Base-by-base conservation (phyloP, 1,140 invertebrate genomes). In the Ridgeia piscesae region DNA sequence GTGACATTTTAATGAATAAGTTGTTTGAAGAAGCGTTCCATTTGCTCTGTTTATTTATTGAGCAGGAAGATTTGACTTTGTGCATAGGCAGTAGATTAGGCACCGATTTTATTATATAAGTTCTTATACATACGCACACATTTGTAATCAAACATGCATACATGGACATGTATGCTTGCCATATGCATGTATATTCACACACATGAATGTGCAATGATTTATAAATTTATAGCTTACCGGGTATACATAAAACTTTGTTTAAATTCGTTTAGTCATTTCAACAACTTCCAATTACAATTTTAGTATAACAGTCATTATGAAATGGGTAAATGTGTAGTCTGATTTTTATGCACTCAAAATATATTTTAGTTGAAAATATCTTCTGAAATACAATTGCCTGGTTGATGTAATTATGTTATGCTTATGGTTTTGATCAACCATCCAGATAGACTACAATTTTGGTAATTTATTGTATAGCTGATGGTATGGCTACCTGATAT, bases 1-100 rank as follows among this genome's bases (percentile, higher is more conserved):
- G 58, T 77, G 58, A 77, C 58, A 77, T 77, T 77, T 77, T 77
- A 77, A 77, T 77, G 58, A 77, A 77, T 21, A 77, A 77, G 58
- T 77, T 77, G 27, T 77, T 77, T 77, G 58, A 77, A 77, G 58
- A 77, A 21, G 58, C 27, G 17, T 77, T 77, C 58, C 58, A 77
- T 21, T 14, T 77, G 58, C 27, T 77, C 6, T 31, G 58, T 21
- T 9, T 21, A 0, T 21, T 77, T 77, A 0, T 14, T 77, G 58
- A 31, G 58, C 58, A 4, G 58, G 58, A 4, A 77, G 17, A 77
- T 17, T 77, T 77, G 8, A 77, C 6, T 21, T 50, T 21, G 21
- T 50, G 21, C 48, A 50, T 50, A 50, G 48, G 48, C 21, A 0
- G 58, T 77, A 77, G 11, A 77, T 42, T 42, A 42, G 42, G 42